These are phyloP conservation scores for Actinernus sp. DNA, from an alignment of 92 coral and sea anemone species.

Conservation along the genomic window DNA sequence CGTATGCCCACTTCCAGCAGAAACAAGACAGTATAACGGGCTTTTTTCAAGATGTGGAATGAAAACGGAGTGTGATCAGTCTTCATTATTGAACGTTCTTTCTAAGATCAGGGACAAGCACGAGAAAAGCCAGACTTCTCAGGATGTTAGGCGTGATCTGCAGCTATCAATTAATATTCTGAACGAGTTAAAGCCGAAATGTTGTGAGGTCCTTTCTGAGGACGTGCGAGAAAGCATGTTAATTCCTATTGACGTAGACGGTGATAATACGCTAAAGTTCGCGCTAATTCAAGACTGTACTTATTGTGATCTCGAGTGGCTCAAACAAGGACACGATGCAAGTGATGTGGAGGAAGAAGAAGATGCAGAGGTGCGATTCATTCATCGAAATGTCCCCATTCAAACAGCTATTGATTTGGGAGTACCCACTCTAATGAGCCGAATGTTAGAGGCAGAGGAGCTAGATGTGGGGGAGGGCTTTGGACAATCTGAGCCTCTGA, in stretches of 20 bases:
- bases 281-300: constrained; percentile 58
- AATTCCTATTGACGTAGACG: constrained; percentile 59
- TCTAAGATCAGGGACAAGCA: constrained; percentile 58
- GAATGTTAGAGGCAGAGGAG: constrained; percentile 73
- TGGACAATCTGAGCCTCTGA: too few relatives aligned
- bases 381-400: constrained; percentile 66
- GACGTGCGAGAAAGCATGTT: constrained; percentile 49
- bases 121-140: background rate
- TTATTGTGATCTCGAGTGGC: constrained; percentile 80
- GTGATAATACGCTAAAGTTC: constrained; percentile 21
- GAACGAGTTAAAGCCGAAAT: constrained; percentile 60
- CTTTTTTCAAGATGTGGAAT: constrained; percentile 63
- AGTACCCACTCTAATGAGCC: constrained; percentile 69
- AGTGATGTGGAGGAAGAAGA: constrained; percentile 65
- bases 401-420: constrained; percentile 64
- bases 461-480: constrained; percentile 78
- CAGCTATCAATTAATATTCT: constrained; percentile 69
- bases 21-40: constrained; percentile 24
- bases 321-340: constrained; percentile 49
- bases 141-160: constrained; percentile 60
- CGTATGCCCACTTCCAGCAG: constrained; percentile 60
- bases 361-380: constrained; percentile 40
- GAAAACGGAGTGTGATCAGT: constrained; percentile 37
- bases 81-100: constrained; percentile 54
- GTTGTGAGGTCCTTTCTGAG: constrained; percentile 20